These are phyloP conservation scores for Mohoua ochrocephala DNA, from an alignment of 2,113 vertebrate genomes.

Conservation along the genomic window DNA sequence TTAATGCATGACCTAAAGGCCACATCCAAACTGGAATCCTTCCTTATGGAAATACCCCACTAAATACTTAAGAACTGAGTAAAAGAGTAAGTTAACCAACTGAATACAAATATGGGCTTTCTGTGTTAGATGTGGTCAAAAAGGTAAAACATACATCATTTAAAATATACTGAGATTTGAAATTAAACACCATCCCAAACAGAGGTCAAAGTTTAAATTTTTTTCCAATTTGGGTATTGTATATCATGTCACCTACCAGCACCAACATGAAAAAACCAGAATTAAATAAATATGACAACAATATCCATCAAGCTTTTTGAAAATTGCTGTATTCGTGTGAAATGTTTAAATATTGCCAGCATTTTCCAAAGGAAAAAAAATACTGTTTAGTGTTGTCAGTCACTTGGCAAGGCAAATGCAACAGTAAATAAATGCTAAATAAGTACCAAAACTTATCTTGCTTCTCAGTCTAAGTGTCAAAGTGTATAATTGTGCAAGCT, in stretches of 20 bases:
- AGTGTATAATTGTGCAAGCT: neutral
- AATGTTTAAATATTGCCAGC: neutral
- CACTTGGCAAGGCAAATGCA: neutral
- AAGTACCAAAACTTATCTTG: neutral
- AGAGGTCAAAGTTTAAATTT: neutral
- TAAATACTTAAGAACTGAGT: neutral
- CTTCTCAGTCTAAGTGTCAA: neutral
- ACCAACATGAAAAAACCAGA: neutral
- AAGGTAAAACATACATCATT: neutral
- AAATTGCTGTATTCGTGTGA: neutral
- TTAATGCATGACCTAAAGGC: neutral
- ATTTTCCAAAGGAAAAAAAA: neutral
- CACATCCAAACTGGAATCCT: neutral
- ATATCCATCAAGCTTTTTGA: neutral
- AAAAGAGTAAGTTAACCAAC: neutral
- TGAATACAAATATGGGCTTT: neutral
- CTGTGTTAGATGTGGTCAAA: neutral
- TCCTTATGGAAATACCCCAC: neutral
- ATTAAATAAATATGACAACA: neutral
- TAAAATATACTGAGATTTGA: neutral
- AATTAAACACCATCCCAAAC: neutral
- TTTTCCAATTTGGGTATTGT: neutral
- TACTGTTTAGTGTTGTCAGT: neutral
- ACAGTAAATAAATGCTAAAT: neutral
- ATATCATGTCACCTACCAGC: neutral